Conservation (phyloP, 2,888 invertebrate species). For the Macrosiphum euphorbiae region DNA sequence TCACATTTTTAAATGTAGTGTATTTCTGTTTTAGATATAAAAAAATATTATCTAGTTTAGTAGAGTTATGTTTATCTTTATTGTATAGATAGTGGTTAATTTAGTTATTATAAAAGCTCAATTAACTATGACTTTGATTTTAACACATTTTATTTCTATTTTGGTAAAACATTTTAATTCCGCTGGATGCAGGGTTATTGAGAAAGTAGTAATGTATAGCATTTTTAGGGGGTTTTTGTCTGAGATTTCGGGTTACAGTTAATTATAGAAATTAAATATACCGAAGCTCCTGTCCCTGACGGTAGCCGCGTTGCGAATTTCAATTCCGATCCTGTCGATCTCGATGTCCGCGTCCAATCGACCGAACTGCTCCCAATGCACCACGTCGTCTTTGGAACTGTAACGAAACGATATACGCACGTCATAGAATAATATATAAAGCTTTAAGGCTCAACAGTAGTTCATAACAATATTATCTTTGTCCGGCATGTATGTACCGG, state of each 20-base stretch:
- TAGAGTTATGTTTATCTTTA: not conserved
- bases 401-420: not conserved
- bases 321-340: not conserved
- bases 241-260: not conserved
- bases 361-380: constrained; percentile 59
- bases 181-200: not conserved
- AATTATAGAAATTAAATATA: not conserved
- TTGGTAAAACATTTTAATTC: not conserved
- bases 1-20: not conserved
- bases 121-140: not conserved
- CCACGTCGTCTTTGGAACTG: constrained; percentile 48
- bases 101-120: not conserved
- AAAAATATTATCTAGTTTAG: not conserved
- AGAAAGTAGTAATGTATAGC: not conserved
- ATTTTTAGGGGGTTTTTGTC: not conserved
- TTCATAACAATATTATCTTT: not conserved
- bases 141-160: not conserved
- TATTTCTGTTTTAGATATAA: not conserved
- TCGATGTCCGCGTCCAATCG: constrained; percentile 3
- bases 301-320: constrained; percentile 18
- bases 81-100: not conserved
- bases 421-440: too few relatives aligned
- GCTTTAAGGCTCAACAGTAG: too few relatives aligned
- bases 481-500: not conserved
- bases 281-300: constrained; percentile 54